phyloP scores from a whole-genome alignment of 2,797 vertebrate species.

The Gymnothorax reevesii region DNA sequence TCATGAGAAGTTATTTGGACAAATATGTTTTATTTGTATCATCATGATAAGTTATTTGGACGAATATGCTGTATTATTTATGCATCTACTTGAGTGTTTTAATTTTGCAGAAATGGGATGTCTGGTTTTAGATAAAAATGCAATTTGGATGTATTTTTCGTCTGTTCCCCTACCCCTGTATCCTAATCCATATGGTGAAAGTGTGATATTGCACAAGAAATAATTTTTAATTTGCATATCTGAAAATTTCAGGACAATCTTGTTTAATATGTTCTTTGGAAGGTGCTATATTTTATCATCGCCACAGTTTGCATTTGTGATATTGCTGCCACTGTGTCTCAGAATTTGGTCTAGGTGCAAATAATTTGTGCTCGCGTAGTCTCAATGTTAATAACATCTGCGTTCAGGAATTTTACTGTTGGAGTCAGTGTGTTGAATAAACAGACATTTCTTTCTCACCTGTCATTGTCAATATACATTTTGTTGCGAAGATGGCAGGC shows the following conservation, averaged over 20 bases:
- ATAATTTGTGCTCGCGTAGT: conserved; percentile 52
- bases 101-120: neutral
- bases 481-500: neutral
- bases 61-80: neutral
- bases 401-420: conserved; percentile 21
- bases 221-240: conserved; percentile 22
- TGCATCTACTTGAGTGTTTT: conserved; percentile 6
- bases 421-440: conserved; percentile 33
- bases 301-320: conserved; percentile 26
- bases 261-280: neutral
- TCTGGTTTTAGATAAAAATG: conserved; percentile 29
- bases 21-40: neutral
- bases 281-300: neutral
- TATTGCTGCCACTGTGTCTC: conserved; percentile 21
- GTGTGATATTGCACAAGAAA: neutral
- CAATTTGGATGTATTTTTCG: conserved; percentile 23
- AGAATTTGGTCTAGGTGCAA: conserved; percentile 38
- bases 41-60: neutral
- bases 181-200: neutral
- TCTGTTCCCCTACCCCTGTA: neutral
- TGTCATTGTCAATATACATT: conserved; percentile 9
- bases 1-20: too few species aligned
- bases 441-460: conserved; percentile 12
- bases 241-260: conserved; percentile 20
- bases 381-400: conserved; percentile 52